Conservation (phyloP, 2,113 vertebrate species). For the Peromyscus maniculatus region DNA sequence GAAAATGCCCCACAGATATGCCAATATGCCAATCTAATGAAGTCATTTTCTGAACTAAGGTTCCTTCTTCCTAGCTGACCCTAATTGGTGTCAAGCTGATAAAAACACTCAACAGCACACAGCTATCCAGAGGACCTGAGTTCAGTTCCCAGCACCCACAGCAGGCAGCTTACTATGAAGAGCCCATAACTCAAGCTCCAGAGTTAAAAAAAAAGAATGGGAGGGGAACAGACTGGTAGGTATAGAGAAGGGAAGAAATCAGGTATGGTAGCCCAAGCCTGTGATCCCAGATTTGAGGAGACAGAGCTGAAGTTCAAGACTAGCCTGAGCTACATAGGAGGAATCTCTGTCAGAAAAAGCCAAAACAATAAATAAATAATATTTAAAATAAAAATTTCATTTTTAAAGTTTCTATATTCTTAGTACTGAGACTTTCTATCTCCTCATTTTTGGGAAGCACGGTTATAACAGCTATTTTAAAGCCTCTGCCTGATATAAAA, state of each 20-base stretch:
- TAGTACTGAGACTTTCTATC: not conserved
- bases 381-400: not conserved
- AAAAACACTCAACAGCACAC: not conserved
- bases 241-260: too few species aligned
- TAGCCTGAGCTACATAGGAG: not conserved
- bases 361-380: not conserved
- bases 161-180: not conserved
- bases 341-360: not conserved
- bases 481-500: constrained; percentile 55
- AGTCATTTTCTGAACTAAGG: not conserved
- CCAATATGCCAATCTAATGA: not conserved
- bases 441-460: constrained; percentile 32
- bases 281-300: not conserved
- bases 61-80: not conserved
- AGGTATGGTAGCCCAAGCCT: not conserved
- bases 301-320: not conserved
- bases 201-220: not conserved
- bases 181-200: not conserved
- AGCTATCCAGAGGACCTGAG: not conserved
- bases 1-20: not conserved
- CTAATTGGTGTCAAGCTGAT: not conserved
- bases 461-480: constrained; percentile 50
- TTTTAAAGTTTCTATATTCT: not conserved
- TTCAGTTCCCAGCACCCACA: not conserved
- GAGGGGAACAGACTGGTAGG: not conserved